A percentile compares a stretch with the other conserved stretches of the same genome.
Conservation (phyloP, 2,797 vertebrate genomes). For the Enteromius paludinosus region DNA sequence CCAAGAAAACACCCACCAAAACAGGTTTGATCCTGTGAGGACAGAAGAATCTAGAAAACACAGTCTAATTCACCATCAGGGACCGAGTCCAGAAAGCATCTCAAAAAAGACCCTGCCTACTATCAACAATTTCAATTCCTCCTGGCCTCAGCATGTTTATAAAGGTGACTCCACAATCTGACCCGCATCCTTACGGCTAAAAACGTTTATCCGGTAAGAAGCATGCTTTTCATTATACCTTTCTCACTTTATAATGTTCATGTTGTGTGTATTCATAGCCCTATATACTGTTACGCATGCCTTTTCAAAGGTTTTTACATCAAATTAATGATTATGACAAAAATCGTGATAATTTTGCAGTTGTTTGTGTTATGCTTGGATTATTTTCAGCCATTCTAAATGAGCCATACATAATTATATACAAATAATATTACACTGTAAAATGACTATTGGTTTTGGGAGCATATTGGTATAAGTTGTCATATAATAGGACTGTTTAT, state of each 20-base stretch:
- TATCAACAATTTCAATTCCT: constrained; percentile 57
- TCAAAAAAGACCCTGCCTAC: constrained; percentile 65
- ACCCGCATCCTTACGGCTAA: not conserved
- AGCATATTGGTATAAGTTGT: not conserved
- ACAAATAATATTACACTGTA: not conserved
- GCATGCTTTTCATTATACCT: not conserved
- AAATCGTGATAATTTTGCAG: not conserved
- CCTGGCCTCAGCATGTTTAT: constrained; percentile 62
- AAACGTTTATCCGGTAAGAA: constrained; percentile 13
- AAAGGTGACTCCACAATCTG: constrained; percentile 53
- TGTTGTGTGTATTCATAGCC: not conserved
- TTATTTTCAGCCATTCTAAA: not conserved
- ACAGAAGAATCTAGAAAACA: constrained; percentile 38
- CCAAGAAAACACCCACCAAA: constrained; percentile 6
- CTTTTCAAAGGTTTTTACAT: not conserved
- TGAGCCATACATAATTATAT: not conserved
- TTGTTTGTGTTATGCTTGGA: not conserved
- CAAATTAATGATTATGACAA: not conserved
- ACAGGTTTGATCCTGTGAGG: constrained; percentile 37
- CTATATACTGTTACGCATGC: not conserved
- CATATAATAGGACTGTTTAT: not conserved
- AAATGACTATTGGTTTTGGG: not conserved
- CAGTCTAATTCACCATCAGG: constrained; percentile 37
- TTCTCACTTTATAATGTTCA: not conserved
- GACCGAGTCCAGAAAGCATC: constrained; percentile 25